Evolutionary conservation across 2,888 invertebrate genomes (phyloP).

Genomic region (Drosophila niveifrons): DNA sequence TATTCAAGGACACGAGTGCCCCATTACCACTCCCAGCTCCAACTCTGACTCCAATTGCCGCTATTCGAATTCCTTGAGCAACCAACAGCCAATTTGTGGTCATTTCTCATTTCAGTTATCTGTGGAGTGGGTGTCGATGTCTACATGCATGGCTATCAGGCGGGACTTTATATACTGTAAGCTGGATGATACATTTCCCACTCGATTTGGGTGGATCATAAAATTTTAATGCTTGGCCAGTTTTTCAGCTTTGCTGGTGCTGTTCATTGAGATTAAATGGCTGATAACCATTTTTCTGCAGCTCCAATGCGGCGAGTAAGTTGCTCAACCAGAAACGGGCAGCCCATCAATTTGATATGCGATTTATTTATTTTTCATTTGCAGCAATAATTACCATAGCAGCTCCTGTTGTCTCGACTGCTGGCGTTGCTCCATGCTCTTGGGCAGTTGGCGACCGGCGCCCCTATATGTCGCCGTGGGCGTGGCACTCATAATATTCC

Average conservation of each 20-base stretch:
- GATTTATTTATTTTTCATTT: constrained; percentile 52
- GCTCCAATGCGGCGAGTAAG: constrained; percentile 85
- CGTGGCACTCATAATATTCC: constrained; percentile 82
- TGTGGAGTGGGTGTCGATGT: constrained; percentile 89
- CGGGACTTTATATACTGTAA: constrained; percentile 89
- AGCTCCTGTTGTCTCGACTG: constrained; percentile 74
- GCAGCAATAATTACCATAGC: constrained; percentile 77
- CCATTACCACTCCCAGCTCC: constrained; percentile 13
- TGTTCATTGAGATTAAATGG: constrained; percentile 88
- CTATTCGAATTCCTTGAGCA: constrained; percentile 26
- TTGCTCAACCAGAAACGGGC: constrained; percentile 28
- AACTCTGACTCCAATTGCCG: constrained; percentile 1
- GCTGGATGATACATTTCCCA: constrained; percentile 76
- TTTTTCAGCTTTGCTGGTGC: constrained; percentile 87
- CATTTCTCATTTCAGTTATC: constrained; percentile 86
- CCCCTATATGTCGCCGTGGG: constrained; percentile 83
- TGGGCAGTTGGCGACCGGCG: constrained; percentile 83
- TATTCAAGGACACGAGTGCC: constrained; percentile 41
- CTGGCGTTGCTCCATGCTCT: constrained; percentile 76
- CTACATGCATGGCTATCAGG: constrained; percentile 87
- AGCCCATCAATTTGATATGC: constrained; percentile 27
- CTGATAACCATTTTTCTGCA: constrained; percentile 88
- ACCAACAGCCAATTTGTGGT: constrained; percentile 56
- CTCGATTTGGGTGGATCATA: constrained; percentile 37
- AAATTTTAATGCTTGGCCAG: constrained; percentile 85